Base-by-base conservation (phyloP, 2,888 invertebrate species). In the Ophonus ardosiacus region DNA sequence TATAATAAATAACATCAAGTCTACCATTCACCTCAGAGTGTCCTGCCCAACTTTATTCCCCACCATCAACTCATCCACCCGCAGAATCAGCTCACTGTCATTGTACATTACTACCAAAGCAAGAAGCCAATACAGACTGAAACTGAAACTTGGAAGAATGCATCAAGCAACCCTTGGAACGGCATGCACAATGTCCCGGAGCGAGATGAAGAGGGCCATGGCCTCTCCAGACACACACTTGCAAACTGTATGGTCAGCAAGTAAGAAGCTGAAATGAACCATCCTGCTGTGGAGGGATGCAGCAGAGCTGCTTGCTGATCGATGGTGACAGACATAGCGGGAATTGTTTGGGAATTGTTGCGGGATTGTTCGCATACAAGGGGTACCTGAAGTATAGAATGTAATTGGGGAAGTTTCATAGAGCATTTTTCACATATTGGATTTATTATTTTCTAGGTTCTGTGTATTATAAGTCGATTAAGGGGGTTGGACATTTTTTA, bases 201-300 rank as follows among this genome's bases (percentile, higher is more conserved):
- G 17, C 68, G 40, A 38, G 40, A 68, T 24, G 68, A 17, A 15
- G 7, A 43, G n/a, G 21, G 40, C 40, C 15, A 71, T 6, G 31
- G 17, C 71, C 71, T 51, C 71, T 74, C 71, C 40, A 74, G 43
- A 43, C 71, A 74, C 76, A 57, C 74, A 74, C 74, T 83, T 83
- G 59, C 38, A 83, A 83, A 83, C 68, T 76, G 83, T 83, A 13
- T 61, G 74, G 71, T 83, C 83, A 83, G 83, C 83, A 59, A 7
- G 7, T 83, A 74, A 83, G 81, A 63, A 63, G 81, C 61, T 81
- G 65, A 81, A 81, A 76, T 83, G 83, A 56, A 21, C 68, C 56
- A 71, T 71, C 56, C 51, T 80, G 80, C 38, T 31, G 15, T 6
- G 68, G n/a, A 68, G n/a, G 40, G 68, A n/a, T 24, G 65, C 18